These are phyloP conservation scores for Tetramorium simillimum DNA, from an alignment of 1,140 invertebrate genomes.

Conservation along the genomic window DNA sequence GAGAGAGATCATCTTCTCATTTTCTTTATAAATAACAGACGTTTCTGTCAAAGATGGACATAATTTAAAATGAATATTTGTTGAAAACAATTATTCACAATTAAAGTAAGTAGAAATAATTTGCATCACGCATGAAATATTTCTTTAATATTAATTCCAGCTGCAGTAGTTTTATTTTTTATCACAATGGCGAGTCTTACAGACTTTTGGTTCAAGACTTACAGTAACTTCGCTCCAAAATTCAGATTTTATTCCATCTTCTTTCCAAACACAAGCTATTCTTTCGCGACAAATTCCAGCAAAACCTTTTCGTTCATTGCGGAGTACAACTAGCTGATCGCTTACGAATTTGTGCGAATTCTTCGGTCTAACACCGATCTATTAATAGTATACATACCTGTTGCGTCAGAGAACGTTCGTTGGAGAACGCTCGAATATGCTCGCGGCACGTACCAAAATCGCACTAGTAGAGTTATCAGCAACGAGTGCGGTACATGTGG, in stretches of 20 bases:
- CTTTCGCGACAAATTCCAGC: not conserved
- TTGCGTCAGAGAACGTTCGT: not conserved
- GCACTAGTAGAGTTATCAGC: not conserved
- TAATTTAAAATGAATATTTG: no score
- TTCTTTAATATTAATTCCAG: not conserved
- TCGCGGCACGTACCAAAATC: not conserved
- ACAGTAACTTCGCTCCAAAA: not conserved
- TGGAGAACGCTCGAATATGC: not conserved
- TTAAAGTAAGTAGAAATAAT: no score
- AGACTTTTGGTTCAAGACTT: not conserved
- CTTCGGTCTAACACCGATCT: not conserved
- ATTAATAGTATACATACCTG: slow-evolving; percentile 34
- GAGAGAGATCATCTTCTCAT: no score
- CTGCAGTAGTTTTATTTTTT: not conserved
- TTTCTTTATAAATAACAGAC: no score
- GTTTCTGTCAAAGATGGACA: no score
- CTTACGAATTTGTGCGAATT: not conserved
- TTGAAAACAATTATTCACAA: no score
- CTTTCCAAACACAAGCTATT: not conserved
- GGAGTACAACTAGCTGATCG: not conserved
- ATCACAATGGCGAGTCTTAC: no score
- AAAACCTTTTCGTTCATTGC: not conserved
- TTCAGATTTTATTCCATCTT: not conserved
- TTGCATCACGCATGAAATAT: not conserved
- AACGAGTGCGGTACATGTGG: not conserved